Conservation (phyloP, 2,888 invertebrate genomes). For the Flabesymbios commensalis region DNA sequence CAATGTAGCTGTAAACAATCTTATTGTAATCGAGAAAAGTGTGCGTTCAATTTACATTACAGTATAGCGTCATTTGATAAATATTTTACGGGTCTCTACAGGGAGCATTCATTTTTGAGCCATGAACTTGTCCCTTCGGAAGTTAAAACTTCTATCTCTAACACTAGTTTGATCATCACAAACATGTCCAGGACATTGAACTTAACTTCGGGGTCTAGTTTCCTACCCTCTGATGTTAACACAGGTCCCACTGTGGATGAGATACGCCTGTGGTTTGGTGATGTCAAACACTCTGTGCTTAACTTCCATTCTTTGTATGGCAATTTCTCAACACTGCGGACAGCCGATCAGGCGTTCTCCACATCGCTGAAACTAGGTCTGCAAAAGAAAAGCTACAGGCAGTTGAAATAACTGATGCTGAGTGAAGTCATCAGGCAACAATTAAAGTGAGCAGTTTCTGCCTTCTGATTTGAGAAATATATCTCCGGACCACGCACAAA, state of each 20-base stretch:
- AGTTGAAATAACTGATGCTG: too few species aligned
- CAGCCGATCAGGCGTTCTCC: too few species aligned
- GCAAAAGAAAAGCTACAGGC: too few species aligned
- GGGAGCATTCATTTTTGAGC: conserved; percentile 11
- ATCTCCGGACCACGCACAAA: too few species aligned
- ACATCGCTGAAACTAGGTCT: too few species aligned
- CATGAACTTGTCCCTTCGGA: background rate
- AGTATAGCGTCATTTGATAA: conserved; percentile 1
- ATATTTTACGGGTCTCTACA: conserved; percentile 4
- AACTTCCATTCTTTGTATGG: conserved; percentile 9
- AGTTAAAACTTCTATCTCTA: background rate
- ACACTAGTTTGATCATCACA: background rate
- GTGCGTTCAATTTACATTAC: conserved; percentile 5
- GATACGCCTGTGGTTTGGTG: background rate
- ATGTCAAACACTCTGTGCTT: background rate
- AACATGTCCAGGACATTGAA: background rate
- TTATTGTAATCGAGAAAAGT: too few species aligned
- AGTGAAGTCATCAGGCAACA: too few species aligned
- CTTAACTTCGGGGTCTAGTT: too few species aligned
- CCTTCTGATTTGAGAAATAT: too few species aligned
- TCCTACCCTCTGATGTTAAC: background rate
- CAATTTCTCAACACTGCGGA: too few species aligned
- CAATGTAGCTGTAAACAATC: too few species aligned
- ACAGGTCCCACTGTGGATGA: background rate
- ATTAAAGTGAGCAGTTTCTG: too few species aligned